Evolutionary conservation across 2,888 invertebrate genomes (phyloP).

Genomic region (Drosophila crucigera): DNA sequence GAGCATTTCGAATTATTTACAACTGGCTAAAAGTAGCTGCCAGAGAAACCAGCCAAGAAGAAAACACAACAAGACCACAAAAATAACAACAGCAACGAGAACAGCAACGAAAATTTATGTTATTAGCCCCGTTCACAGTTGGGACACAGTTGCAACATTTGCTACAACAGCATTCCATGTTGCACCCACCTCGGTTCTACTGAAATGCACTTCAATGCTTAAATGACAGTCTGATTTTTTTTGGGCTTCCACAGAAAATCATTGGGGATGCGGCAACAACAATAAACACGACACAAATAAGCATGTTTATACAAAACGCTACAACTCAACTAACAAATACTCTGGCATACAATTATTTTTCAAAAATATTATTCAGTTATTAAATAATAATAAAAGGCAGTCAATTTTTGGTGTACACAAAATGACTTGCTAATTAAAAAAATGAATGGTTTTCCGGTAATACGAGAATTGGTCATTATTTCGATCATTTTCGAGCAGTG

Average conservation of each 20-base stretch:
- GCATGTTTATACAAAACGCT: background rate
- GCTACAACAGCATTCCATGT: background rate
- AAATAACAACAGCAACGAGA: constrained; percentile 6
- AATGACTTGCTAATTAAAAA: too few relatives aligned
- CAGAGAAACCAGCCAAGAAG: constrained; percentile 51
- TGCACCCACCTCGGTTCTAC: constrained; percentile 23
- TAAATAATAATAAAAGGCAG: too few relatives aligned
- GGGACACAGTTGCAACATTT: constrained; percentile 41
- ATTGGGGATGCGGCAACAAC: constrained; percentile 52
- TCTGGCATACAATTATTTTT: background rate
- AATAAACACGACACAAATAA: constrained; percentile 21
- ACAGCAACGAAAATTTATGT: constrained; percentile 47
- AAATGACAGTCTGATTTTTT: constrained; percentile 63
- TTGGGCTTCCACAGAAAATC: constrained; percentile 51
- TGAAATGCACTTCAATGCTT: constrained; percentile 65
- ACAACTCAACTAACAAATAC: background rate
- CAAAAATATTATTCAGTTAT: too few relatives aligned
- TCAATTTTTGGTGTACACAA: too few relatives aligned
- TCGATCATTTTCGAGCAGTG: background rate
- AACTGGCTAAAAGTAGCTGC: constrained; percentile 53
- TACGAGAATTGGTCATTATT: background rate
- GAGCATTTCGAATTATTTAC: constrained; percentile 63
- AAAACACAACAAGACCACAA: constrained; percentile 29
- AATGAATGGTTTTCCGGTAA: background rate
- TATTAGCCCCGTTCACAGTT: constrained; percentile 55